Evolutionary conservation across 2,888 invertebrate genomes (phyloP).

Genomic region (Coleophora deauratella): DNA sequence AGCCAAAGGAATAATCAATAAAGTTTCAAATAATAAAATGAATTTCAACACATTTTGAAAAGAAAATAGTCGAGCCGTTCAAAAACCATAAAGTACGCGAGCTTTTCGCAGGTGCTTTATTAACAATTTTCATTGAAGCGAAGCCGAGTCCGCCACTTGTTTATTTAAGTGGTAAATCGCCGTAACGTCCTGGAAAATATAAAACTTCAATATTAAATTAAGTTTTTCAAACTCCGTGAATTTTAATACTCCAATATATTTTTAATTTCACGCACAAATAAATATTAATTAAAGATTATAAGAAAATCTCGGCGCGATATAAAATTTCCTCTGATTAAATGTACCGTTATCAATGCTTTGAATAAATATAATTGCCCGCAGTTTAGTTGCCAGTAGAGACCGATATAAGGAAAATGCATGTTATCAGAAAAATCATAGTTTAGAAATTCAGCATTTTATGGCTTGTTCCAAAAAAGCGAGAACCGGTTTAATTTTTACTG

Average conservation of each 20-base stretch:
- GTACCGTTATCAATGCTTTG: not conserved
- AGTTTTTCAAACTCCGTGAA: constrained; percentile 29
- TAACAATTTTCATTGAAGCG: no score
- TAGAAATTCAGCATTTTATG: no score
- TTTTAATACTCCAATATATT: constrained; percentile 33
- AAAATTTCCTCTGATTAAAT: constrained; percentile 16
- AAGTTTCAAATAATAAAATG: not conserved
- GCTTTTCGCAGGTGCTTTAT: no score
- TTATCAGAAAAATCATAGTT: no score
- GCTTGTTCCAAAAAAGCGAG: no score
- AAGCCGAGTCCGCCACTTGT: no score
- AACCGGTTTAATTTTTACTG: no score
- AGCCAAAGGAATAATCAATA: no score
- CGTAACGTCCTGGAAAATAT: constrained; percentile 15
- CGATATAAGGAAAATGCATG: no score
- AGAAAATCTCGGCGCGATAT: constrained; percentile 14
- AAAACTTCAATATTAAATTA: constrained; percentile 23
- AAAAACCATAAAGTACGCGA: no score
- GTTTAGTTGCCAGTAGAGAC: no score
- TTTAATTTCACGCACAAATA: constrained; percentile 49
- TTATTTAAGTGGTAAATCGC: not conserved
- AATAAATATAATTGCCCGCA: not conserved
- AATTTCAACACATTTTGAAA: constrained; percentile 20
- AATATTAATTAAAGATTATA: constrained; percentile 40
- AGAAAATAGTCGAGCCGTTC: not conserved